These are phyloP conservation scores for Zaprionus inermis DNA, from an alignment of 1,140 invertebrate species.

Conservation along the genomic window DNA sequence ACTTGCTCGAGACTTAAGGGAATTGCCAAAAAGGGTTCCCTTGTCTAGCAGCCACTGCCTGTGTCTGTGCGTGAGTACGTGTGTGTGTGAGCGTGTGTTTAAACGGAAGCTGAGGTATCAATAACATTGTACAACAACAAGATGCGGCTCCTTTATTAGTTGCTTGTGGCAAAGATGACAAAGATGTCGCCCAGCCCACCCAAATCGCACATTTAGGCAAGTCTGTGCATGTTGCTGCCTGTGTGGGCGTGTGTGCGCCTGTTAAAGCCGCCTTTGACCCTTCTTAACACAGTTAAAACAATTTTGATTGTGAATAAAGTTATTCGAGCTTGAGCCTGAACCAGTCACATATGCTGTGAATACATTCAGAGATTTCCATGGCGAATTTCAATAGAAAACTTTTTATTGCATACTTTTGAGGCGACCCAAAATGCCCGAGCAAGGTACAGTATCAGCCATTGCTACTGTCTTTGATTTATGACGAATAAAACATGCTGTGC, in stretches of 20 bases:
- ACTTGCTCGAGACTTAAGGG: constrained; percentile 52
- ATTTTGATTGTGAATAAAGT: constrained; percentile 53
- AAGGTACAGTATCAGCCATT: neutral
- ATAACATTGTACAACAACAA: constrained; percentile 70
- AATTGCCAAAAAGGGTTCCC: constrained; percentile 69
- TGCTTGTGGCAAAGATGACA: constrained; percentile 58
- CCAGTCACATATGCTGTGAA: constrained; percentile 28
- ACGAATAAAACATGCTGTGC: neutral
- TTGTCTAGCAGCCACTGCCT: constrained; percentile 41
- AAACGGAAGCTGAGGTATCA: constrained; percentile 70
- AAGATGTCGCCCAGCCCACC: constrained; percentile 50
- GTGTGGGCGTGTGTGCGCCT: constrained; percentile 16
- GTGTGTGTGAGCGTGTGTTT: constrained; percentile 15
- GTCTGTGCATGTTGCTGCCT: neutral
- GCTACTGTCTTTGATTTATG: neutral
- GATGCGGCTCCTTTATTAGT: constrained; percentile 55
- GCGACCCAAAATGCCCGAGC: neutral
- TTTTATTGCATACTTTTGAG: constrained; percentile 1
- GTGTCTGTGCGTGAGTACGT: constrained; percentile 8
- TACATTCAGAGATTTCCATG: constrained; percentile 18
- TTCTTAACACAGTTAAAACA: constrained; percentile 60
- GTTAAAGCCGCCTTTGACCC: constrained; percentile 31
- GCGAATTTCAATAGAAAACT: neutral
- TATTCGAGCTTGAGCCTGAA: constrained; percentile 4
- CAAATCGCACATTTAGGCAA: constrained; percentile 33